These are phyloP conservation scores for Mycetomoellerius zeteki DNA, from an alignment of 1,140 invertebrate species.

Conservation along the genomic window DNA sequence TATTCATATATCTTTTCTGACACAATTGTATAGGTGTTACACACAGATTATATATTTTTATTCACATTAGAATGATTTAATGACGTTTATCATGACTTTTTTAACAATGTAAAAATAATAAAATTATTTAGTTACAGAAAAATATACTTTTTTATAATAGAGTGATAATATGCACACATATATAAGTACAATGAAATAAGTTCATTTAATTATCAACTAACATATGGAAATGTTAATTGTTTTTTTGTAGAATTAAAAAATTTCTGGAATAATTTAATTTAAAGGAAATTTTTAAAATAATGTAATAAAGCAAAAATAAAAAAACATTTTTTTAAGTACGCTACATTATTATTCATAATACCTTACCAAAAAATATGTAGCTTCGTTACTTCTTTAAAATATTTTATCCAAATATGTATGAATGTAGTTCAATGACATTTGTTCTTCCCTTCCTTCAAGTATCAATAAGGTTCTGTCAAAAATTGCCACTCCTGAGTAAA, in stretches of 20 bases:
- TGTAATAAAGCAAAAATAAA: not conserved
- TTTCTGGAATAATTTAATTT: too few relatives aligned
- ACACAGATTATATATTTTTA: not conserved
- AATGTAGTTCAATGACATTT: not conserved
- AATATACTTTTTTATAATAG: not conserved
- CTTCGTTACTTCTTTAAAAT: not conserved
- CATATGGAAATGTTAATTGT: not conserved
- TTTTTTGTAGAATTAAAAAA: not conserved
- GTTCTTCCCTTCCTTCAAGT: not conserved
- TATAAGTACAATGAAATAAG: not conserved
- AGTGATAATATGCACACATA: too few relatives aligned
- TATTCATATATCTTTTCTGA: not conserved
- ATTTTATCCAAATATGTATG: not conserved
- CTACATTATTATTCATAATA: not conserved
- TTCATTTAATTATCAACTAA: not conserved
- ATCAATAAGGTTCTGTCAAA: not conserved
- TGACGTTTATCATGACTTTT: not conserved
- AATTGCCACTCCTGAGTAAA: not conserved
- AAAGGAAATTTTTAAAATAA: not conserved
- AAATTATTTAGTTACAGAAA: not conserved
- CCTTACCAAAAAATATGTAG: slow-evolving; percentile 15
- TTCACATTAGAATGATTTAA: not conserved
- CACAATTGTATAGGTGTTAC: not conserved
- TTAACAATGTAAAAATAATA: not conserved
- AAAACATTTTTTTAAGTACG: not conserved